Percentiles rank a stretch among this genome's conserved stretches.
These are phyloP conservation scores for Microctenopoma lineatum DNA, from an alignment of 2,797 vertebrate species.

Conservation along the genomic window DNA sequence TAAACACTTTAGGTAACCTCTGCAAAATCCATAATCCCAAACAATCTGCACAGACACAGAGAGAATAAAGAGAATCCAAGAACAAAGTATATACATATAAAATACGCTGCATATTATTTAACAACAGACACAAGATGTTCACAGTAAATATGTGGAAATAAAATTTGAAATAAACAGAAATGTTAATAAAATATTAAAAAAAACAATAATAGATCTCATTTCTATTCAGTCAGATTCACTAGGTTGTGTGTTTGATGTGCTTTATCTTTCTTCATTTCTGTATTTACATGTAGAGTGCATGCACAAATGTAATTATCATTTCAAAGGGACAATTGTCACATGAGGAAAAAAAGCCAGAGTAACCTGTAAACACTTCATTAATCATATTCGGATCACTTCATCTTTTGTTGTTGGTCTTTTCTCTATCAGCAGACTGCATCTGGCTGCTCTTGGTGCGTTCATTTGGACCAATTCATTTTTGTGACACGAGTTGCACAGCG, in stretches of 20 bases:
- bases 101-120: not conserved
- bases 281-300: constrained; percentile 56
- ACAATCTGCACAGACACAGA: constrained; percentile 23
- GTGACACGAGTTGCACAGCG: constrained; percentile 47
- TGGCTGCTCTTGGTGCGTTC: constrained; percentile 43
- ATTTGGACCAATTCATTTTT: constrained; percentile 64
- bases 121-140: constrained; percentile 7
- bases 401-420: constrained; percentile 45
- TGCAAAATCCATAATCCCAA: constrained; percentile 35
- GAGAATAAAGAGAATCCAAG: constrained; percentile 2
- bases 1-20: constrained; percentile 49
- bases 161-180: constrained; percentile 9
- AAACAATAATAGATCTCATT: constrained; percentile 30
- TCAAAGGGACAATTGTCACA: constrained; percentile 55
- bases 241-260: constrained; percentile 33
- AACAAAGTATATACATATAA: constrained; percentile 9
- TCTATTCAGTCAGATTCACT: constrained; percentile 27
- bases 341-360: constrained; percentile 36
- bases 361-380: constrained; percentile 58
- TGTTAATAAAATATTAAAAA: constrained; percentile 14
- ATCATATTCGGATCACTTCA: constrained; percentile 54
- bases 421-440: constrained; percentile 50
- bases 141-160: not conserved
- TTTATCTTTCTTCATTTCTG: constrained; percentile 56
- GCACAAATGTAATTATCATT: constrained; percentile 66